These are phyloP conservation scores for Meloe dianella DNA, from an alignment of 2,888 invertebrate species.

Conservation along the genomic window DNA sequence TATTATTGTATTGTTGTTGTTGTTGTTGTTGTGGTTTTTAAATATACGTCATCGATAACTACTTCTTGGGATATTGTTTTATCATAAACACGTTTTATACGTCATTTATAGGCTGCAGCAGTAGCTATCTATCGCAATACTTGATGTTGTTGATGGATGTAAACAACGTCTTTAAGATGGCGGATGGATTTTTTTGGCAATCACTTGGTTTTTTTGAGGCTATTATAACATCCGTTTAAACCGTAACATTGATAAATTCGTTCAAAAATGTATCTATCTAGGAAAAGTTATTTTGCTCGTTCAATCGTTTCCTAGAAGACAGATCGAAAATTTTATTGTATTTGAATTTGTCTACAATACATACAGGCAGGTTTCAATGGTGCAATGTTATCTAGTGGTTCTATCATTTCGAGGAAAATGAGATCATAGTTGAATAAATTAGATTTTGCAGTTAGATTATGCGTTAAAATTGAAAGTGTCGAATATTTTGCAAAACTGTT, in stretches of 20 bases:
- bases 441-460: no score
- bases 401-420: no score
- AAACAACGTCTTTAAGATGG: slow-evolving; percentile 29
- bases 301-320: no score
- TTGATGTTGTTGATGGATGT: slow-evolving; percentile 29
- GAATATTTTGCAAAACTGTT: no score
- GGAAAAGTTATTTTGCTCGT: no score
- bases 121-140: slow-evolving; percentile 29
- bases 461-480: no score
- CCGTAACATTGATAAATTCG: neutral
- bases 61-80: slow-evolving; percentile 11
- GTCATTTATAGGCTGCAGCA: slow-evolving; percentile 24
- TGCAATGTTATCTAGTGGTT: no score
- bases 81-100: slow-evolving; percentile 16
- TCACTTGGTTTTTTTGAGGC: slow-evolving; percentile 9
- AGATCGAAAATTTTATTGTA: no score
- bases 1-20: neutral
- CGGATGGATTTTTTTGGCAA: slow-evolving; percentile 25
- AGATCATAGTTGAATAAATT: no score
- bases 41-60: neutral
- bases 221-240: slow-evolving; percentile 26
- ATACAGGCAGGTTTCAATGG: no score
- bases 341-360: no score
- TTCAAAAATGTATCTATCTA: no score
- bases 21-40: neutral